Evolutionary conservation across 2,113 vertebrate species (phyloP).

Genomic region (Montifringilla adamsi): DNA sequence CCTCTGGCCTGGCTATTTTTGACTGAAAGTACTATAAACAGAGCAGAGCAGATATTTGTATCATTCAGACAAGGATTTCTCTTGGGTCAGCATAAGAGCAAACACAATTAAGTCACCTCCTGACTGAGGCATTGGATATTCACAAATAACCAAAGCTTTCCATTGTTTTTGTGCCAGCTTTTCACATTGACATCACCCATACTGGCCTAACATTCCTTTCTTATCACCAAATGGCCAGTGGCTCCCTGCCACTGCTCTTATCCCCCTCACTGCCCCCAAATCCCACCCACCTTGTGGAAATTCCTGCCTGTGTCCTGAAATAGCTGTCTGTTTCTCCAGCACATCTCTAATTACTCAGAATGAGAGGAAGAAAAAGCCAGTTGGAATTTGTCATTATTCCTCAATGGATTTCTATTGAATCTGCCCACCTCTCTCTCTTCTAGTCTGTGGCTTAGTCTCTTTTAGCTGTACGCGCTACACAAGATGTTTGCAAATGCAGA

Average conservation of each 20-base stretch:
- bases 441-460: neutral
- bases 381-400: neutral
- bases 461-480: neutral
- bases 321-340: neutral
- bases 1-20: neutral
- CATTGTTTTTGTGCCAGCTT: neutral
- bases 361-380: neutral
- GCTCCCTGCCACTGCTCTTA: neutral
- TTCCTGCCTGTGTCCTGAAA: neutral
- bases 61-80: neutral
- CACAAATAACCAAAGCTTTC: neutral
- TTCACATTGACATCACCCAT: neutral
- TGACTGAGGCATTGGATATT: neutral
- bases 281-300: neutral
- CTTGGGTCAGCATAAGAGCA: neutral
- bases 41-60: neutral
- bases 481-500: neutral
- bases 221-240: neutral
- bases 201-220: neutral
- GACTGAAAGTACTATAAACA: conserved; percentile 5
- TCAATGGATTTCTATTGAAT: neutral
- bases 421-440: neutral
- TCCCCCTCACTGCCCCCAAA: neutral
- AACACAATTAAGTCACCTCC: neutral
- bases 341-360: neutral